Evolutionary conservation across 2,888 invertebrate genomes (phyloP).

Genomic region (Phragmatobia fuliginosa): DNA sequence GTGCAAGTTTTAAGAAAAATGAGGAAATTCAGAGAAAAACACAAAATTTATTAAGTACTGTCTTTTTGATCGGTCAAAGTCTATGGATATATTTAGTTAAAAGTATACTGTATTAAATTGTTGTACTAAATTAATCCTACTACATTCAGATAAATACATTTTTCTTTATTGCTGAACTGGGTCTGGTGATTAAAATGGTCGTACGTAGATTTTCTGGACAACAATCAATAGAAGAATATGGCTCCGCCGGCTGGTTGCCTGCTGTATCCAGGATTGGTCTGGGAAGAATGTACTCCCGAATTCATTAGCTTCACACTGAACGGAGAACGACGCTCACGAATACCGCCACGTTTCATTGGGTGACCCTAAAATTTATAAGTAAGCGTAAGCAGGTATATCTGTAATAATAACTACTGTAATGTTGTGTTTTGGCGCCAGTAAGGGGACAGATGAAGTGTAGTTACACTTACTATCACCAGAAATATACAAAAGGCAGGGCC

Average conservation of each 20-base stretch:
- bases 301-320: slow-evolving; percentile 92
- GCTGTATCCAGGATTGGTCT: slow-evolving; percentile 93
- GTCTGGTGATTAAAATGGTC: background rate
- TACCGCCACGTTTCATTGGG: slow-evolving; percentile 88
- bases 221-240: slow-evolving; percentile 88
- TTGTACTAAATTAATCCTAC: background rate
- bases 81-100: background rate
- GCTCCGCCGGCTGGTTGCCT: slow-evolving; percentile 92
- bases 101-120: background rate
- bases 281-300: slow-evolving; percentile 92
- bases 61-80: background rate
- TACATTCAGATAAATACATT: background rate
- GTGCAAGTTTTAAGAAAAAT: no score
- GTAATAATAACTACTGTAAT: background rate
- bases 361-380: slow-evolving; percentile 75
- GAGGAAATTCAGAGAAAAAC: no score
- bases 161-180: background rate
- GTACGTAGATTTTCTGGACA: background rate
- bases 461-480: no score
- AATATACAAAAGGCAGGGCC: no score
- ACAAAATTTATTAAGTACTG: background rate
- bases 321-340: slow-evolving; percentile 88
- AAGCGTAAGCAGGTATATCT: background rate
- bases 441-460: no score
- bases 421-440: background rate